Evolutionary conservation across 2,888 invertebrate species (phyloP).

Genomic region (Chrysodeixis includens): DNA sequence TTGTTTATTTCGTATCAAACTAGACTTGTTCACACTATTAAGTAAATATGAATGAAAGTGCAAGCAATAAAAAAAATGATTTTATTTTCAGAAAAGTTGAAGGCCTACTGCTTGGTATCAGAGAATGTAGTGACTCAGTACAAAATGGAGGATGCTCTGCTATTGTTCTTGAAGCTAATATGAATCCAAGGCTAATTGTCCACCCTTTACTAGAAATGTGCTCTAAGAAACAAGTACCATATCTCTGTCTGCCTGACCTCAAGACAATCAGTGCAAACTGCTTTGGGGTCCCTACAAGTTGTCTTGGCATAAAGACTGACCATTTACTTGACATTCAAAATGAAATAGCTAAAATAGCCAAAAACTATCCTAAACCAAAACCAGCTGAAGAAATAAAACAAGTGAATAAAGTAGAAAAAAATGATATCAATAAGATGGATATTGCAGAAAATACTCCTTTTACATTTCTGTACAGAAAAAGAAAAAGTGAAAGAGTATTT

Average conservation of each 20-base stretch:
- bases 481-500: constrained; percentile 78
- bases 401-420: constrained; percentile 26
- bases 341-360: constrained; percentile 65
- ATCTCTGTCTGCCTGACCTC: constrained; percentile 78
- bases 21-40: too few species aligned
- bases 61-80: too few species aligned
- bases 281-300: constrained; percentile 83
- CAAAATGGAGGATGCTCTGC: constrained; percentile 71
- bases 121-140: constrained; percentile 71
- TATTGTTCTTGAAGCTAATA: constrained; percentile 78
- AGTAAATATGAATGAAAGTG: too few species aligned
- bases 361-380: constrained; percentile 52
- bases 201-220: constrained; percentile 80
- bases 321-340: constrained; percentile 62
- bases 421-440: constrained; percentile 31
- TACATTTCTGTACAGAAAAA: constrained; percentile 76
- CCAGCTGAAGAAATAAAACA: constrained; percentile 13
- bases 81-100: constrained; percentile 74
- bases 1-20: too few species aligned
- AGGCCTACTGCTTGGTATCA: constrained; percentile 81
- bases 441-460: constrained; percentile 35
- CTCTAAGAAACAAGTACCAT: constrained; percentile 67
- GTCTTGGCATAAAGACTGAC: constrained; percentile 75
- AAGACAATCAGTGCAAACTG: constrained; percentile 64
- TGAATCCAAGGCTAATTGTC: constrained; percentile 80